Evolutionary conservation across 2,113 vertebrate species (phyloP).

Genomic region (Otis tarda): DNA sequence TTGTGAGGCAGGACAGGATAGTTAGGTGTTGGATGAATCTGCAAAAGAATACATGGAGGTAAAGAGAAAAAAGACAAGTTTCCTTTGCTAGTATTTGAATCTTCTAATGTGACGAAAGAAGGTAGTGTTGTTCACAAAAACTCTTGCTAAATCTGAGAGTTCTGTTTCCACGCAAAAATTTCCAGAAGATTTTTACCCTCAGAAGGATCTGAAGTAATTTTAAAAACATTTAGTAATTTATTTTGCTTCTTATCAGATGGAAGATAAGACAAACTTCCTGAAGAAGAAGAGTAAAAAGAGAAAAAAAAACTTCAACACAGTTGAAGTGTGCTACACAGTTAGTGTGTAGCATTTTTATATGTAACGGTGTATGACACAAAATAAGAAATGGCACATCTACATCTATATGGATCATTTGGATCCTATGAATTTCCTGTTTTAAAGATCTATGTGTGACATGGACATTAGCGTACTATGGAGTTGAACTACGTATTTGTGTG

Average conservation of each 20-base stretch:
- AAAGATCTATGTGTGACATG: background rate
- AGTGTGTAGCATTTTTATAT: background rate
- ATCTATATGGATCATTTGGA: background rate
- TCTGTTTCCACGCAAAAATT: background rate
- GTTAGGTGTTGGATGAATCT: background rate
- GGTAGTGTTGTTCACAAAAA: background rate
- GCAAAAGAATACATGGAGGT: background rate
- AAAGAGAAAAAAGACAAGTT: background rate
- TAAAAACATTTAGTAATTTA: fast-evolving
- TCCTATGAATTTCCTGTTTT: background rate
- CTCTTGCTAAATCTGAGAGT: background rate
- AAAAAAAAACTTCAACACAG: fast-evolving
- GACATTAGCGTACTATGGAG: background rate
- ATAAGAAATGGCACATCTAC: background rate
- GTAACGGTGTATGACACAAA: background rate
- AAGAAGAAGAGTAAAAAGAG: background rate
- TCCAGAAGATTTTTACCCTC: background rate
- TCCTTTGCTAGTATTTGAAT: background rate
- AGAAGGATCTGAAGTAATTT: background rate
- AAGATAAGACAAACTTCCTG: background rate
- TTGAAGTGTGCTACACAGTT: background rate
- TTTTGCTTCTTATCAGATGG: background rate
- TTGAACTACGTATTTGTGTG: background rate
- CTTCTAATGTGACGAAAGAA: background rate
- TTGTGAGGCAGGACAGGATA: background rate